phyloP scores from a whole-genome alignment of 2,797 vertebrate genomes.

The Scyliorhinus canicula region DNA sequence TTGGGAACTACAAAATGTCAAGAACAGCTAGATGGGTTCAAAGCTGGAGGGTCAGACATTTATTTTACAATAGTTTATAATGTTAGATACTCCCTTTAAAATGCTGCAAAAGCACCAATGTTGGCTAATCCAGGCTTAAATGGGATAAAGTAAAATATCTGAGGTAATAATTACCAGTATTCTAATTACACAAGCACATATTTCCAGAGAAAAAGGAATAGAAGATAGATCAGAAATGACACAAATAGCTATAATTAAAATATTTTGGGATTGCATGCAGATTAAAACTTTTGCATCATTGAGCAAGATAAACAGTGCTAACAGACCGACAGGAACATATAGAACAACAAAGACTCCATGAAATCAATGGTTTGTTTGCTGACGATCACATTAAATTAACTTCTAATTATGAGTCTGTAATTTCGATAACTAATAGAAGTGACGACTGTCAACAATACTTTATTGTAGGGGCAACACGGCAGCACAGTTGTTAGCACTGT shows the following conservation, averaged over 20 bases:
- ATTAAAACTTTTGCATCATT: neutral
- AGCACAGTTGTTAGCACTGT: too few relatives aligned
- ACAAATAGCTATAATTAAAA: neutral
- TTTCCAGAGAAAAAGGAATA: neutral
- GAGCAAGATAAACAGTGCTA: neutral
- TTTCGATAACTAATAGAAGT: neutral
- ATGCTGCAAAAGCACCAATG: neutral
- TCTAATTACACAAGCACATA: neutral
- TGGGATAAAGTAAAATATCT: neutral
- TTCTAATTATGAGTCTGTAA: neutral
- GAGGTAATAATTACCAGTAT: neutral
- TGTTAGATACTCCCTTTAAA: neutral
- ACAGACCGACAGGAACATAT: neutral
- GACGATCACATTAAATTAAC: neutral
- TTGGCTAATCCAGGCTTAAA: slow-evolving; percentile 10
- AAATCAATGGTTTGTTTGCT: neutral
- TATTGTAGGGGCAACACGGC: too few relatives aligned
- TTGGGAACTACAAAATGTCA: neutral
- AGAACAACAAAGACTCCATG: neutral
- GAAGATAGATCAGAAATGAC: neutral
- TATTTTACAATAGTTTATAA: neutral
- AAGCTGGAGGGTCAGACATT: neutral
- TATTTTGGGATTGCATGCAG: slow-evolving; percentile 2
- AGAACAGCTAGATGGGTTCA: neutral
- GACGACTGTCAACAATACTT: neutral